Percentiles rank a stretch among this genome's conserved stretches.
phyloP scores from a whole-genome alignment of 2,797 vertebrate species.

The Calcarius lapponicus region DNA sequence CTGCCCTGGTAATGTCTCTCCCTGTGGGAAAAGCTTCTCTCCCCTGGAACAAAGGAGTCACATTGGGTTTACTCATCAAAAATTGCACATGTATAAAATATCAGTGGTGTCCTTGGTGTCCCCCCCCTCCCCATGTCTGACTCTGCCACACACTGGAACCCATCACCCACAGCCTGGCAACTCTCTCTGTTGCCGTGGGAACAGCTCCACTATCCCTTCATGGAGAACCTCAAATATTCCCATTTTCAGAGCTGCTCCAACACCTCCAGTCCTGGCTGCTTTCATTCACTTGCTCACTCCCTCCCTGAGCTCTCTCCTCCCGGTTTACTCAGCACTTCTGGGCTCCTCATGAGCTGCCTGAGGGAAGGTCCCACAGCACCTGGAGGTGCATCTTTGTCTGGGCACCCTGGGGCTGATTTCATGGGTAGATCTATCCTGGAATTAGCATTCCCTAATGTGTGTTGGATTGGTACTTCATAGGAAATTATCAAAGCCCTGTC shows the following conservation, averaged over 20 bases:
- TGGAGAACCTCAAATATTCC: neutral
- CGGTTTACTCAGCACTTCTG: conserved; percentile 9
- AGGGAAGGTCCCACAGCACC: neutral
- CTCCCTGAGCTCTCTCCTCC: neutral
- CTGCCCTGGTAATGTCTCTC: neutral
- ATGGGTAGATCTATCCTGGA: accelerated
- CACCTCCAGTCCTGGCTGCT: neutral
- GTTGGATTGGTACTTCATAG: neutral
- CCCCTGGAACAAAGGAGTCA: neutral
- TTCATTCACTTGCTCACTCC: conserved; percentile 32
- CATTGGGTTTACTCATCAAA: neutral
- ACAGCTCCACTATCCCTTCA: neutral
- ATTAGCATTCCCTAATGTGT: neutral
- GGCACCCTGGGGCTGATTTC: neutral
- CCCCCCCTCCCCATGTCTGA: neutral
- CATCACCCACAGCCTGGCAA: conserved; percentile 51
- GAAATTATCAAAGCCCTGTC: neutral
- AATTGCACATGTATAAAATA: neutral
- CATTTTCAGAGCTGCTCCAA: neutral
- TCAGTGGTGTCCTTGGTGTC: neutral
- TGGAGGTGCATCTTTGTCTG: neutral
- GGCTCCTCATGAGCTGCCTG: neutral
- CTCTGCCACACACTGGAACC: neutral
- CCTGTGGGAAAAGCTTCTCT: neutral
- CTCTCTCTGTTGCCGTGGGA: conserved; percentile 42